These are phyloP conservation scores for Conops quadrifasciatus DNA, from an alignment of 2,888 invertebrate genomes.

Conservation along the genomic window DNA sequence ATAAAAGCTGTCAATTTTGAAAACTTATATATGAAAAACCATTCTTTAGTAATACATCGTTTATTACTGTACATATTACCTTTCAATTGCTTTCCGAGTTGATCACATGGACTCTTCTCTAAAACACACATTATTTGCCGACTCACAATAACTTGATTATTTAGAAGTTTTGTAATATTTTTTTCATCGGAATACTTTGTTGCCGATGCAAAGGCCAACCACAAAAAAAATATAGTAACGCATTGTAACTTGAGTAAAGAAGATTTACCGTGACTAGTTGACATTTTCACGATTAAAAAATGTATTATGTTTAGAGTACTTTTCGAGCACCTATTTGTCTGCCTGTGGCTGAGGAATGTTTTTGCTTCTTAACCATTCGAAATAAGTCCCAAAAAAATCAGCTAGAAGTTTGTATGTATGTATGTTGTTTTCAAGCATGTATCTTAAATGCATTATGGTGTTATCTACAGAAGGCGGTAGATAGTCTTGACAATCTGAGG, in stretches of 20 bases:
- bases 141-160: constrained; percentile 63
- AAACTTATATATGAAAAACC: neutral
- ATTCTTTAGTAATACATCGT: neutral
- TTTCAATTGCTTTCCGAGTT: constrained; percentile 71
- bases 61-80: constrained; percentile 59
- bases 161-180: constrained; percentile 57
- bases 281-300: neutral
- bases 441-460: no score
- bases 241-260: neutral
- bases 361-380: neutral
- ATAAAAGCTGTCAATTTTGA: no score
- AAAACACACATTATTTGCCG: constrained; percentile 70
- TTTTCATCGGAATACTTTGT: constrained; percentile 51
- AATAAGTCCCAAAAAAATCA: no score
- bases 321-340: neutral
- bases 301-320: neutral
- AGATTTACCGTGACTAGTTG: neutral
- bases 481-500: no score
- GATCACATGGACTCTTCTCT: constrained; percentile 70
- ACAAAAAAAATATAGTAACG: neutral
- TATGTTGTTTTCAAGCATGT: no score
- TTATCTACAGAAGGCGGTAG: no score
- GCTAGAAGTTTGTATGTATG: no score
- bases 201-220: neutral
- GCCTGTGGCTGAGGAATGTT: neutral